A percentile compares a stretch with the other conserved stretches of the same genome.
Conservation (phyloP, 2,113 vertebrate species). For the Microtus ochrogaster region DNA sequence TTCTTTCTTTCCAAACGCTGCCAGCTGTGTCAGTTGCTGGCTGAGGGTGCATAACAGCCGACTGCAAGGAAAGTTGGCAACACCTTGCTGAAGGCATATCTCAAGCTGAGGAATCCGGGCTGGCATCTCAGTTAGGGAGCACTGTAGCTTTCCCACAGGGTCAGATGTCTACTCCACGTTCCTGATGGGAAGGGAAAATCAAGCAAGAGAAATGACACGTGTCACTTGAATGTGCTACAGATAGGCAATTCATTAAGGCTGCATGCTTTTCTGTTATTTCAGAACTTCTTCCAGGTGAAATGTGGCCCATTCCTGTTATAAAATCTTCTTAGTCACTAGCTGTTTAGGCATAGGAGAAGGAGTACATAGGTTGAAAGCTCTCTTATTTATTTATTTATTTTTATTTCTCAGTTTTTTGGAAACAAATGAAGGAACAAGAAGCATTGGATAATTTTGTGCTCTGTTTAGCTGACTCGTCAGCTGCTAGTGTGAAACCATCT, state of each 20-base stretch:
- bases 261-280: slow-evolving; percentile 62
- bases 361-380: not conserved
- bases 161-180: slow-evolving; percentile 54
- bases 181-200: slow-evolving; percentile 47
- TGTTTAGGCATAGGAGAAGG: not conserved
- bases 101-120: slow-evolving; percentile 59
- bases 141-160: slow-evolving; percentile 50
- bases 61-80: slow-evolving; percentile 74
- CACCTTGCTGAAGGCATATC: slow-evolving; percentile 38
- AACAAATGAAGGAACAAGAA: not conserved
- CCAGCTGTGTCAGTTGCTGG: slow-evolving; percentile 24
- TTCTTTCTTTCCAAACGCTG: slow-evolving; percentile 23
- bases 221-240: slow-evolving; percentile 21
- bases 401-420: not conserved
- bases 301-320: not conserved
- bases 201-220: not conserved
- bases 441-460: not conserved
- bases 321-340: not conserved
- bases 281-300: not conserved
- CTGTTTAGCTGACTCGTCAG: slow-evolving; percentile 32
- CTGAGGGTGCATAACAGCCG: slow-evolving; percentile 59
- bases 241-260: slow-evolving; percentile 30
- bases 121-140: slow-evolving; percentile 71
- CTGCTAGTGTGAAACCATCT: not conserved
- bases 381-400: not conserved